Evolutionary conservation across 1,140 invertebrate species (phyloP).

Genomic region (Drosophila hydei): DNA sequence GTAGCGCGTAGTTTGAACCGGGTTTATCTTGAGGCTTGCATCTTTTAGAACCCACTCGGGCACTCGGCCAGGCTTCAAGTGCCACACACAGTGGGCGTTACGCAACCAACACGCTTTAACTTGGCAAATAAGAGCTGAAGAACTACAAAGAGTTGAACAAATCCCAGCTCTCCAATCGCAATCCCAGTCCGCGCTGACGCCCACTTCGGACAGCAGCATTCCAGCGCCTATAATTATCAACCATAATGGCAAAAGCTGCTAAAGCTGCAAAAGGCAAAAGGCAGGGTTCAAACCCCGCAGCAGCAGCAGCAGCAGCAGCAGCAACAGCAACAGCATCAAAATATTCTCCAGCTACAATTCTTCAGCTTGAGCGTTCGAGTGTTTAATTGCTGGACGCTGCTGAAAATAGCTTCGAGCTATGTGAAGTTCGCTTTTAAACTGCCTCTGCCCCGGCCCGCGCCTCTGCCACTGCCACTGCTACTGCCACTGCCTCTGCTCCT

Average conservation of each 20-base stretch:
- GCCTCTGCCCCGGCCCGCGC: not conserved
- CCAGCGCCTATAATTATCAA: constrained; percentile 77
- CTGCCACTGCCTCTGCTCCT: constrained; percentile 1
- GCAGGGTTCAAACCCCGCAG: constrained; percentile 6
- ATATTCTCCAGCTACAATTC: constrained; percentile 39
- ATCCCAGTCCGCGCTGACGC: constrained; percentile 23
- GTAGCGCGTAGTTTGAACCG: constrained; percentile 21
- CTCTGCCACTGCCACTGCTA: not conserved
- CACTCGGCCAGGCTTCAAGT: not conserved
- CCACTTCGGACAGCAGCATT: constrained; percentile 45
- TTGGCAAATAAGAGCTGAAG: not conserved
- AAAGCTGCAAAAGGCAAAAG: constrained; percentile 52
- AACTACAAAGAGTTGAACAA: not conserved
- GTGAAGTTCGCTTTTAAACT: constrained; percentile 39
- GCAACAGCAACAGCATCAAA: not conserved
- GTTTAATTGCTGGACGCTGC: constrained; percentile 75
- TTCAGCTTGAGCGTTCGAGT: constrained; percentile 56
- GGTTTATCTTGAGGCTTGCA: constrained; percentile 32
- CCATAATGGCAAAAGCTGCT: constrained; percentile 71
- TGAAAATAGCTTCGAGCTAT: constrained; percentile 77
- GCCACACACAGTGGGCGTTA: constrained; percentile 17
- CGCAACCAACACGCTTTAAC: constrained; percentile 9
- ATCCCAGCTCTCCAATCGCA: not conserved
- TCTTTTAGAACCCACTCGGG: constrained; percentile 11
- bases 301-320: constrained; percentile 1